Evolutionary conservation across 2,113 vertebrate genomes (phyloP), one percentile per base, ranked within the genome.

Genomic region (Etheostoma spectabile): DNA sequence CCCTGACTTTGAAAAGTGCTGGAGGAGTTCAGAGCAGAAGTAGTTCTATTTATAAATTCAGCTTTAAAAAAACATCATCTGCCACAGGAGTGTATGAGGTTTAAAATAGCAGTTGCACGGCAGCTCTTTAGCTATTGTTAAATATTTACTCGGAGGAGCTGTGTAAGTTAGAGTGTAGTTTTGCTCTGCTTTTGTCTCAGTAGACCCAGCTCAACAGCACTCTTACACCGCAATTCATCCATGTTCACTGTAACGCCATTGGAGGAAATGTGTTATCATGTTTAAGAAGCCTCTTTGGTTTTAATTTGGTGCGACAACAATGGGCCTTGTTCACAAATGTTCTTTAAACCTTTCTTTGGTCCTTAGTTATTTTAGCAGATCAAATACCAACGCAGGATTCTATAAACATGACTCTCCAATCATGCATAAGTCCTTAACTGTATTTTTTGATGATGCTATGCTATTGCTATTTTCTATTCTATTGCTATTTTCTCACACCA

Each of bases 101-200:
- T 93, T 91, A 90, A 92, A 92, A 92, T 90, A 90, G 90, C 83
- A 72, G 77, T 71, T 75, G 85, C 69, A 67, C 19, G 21, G 71
- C 80, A 88, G 86, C 88, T 85, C 80, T 89, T 88, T 86, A 84
- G 87, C 79, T 89, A 84, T 88, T 92, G 89, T 91, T 88, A 83
- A 88, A 92, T 86, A 90, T 90, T 92, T 87, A 93, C 87, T 82
- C 22, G 12, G 79, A 70, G 70, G 67, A 89, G 86, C 84, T 13
- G 89, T 76, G 68, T 55, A 83, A 86, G 83, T 66, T 55, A 77
- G 70, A 67, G 78, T 33, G 72, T 51, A 60, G 64, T 75, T 85
- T 82, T 82, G 52, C 81, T 82, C 61, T 62, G 83, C 53, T 35
- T 84, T 77, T 1, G 18, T 91, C 83, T 87, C 77, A 22, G 52